Conservation (phyloP, 37 sponge, comb jelly and placozoan genomes). For the Aplysina aerophoba region DNA sequence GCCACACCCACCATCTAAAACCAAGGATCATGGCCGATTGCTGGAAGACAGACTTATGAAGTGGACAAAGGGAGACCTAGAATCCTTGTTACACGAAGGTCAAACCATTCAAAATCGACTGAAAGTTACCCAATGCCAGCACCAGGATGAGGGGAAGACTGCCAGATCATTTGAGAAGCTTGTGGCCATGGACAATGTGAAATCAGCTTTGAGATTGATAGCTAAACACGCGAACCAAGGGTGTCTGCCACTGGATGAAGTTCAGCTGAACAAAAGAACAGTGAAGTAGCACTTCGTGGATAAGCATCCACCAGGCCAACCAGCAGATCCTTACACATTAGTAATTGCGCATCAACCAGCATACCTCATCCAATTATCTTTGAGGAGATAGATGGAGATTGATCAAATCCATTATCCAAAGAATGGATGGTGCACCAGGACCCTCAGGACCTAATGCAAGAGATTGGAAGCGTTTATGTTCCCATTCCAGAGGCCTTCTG, state of each 20-base stretch:
- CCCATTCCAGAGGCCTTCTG: not conserved
- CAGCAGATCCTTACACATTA: not conserved
- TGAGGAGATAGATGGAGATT: slow-evolving; percentile 9
- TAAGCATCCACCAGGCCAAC: slow-evolving; percentile 34
- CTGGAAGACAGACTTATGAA: not conserved
- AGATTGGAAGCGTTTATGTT: slow-evolving; percentile 16
- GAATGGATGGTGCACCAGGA: slow-evolving; percentile 1
- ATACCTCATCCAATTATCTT: not conserved
- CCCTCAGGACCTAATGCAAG: slow-evolving; percentile 3
- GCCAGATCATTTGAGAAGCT: not conserved
- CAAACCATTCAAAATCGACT: not conserved
- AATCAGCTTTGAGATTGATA: slow-evolving; percentile 1
- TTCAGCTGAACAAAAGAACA: not conserved
- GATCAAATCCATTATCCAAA: not conserved
- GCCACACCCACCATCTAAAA: not conserved
- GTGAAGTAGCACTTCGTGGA: not conserved
- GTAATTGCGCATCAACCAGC: no score
- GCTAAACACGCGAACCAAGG: not conserved
- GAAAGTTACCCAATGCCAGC: not conserved
- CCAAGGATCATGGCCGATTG: not conserved
- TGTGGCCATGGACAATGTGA: slow-evolving; percentile 4
- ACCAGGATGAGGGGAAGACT: not conserved
- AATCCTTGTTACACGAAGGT: not conserved
- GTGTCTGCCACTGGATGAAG: slow-evolving; percentile 4
- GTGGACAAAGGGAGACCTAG: slow-evolving; percentile 17